Evolutionary conservation across 2,113 vertebrate genomes (phyloP), one percentile per base, ranked within the genome.

Genomic region (Aythya baeri): DNA sequence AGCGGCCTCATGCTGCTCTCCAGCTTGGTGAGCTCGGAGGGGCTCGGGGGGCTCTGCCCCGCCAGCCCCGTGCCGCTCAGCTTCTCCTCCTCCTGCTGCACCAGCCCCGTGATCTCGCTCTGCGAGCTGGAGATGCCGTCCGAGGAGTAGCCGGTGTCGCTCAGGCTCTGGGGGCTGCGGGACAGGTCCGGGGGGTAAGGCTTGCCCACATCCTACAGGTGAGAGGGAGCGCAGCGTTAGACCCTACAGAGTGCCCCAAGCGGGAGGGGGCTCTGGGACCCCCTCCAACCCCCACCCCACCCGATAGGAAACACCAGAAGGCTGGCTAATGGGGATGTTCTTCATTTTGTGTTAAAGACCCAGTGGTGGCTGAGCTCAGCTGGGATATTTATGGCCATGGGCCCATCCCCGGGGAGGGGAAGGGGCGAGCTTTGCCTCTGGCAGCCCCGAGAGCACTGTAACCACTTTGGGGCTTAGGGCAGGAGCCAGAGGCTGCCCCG

Each of bases 111-210:
- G 95, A 99, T 99, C 97, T 99, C 99, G 14, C 99, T 99, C 93
- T 99, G 99, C 6, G 99, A 99, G 97, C 99, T 99, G 49, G 99
- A 99, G 95, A 99, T 98, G 61, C 99, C 99, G 7, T 99, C 99
- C 0, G 99, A 99, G 71, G 99, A 99, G 88, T 99, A 99, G 91
- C 99, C 99, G 1, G 99, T 99, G 97, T 99, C 99, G 5, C 99
- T 99, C 97, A 99, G 98, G 97, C 99, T 99, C 93, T 99, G 98
- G 29, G 98, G 98, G 75, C 98, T 98, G 86, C 99, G 99, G 66
- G 99, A 99, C 88, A 99, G 97, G 94, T 99, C 99, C 1, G 99
- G 99, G 86, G 98, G 98, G 94, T 99, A 99, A 95, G 99, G 98
- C 98, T 99, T 99, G 98, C 98, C 98, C 94, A 96, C 97, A 7